Conservation (phyloP, 2,797 vertebrate genomes). For the Manis javanica region DNA sequence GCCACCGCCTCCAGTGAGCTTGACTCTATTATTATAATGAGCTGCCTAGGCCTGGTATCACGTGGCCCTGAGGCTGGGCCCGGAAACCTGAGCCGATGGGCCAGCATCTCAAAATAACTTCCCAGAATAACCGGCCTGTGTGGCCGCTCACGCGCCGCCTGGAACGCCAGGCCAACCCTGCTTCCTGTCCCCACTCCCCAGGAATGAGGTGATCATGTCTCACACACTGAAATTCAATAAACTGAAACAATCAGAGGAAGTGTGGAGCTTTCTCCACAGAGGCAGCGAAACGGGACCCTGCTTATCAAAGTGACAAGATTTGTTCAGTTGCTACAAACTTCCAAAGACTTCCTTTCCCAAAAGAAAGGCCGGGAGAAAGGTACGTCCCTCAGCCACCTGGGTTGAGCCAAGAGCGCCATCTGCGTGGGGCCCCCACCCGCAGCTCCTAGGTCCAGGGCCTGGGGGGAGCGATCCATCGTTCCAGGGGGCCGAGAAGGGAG, state of each 20-base stretch:
- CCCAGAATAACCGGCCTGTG: neutral
- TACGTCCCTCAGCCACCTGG: slow-evolving; percentile 14
- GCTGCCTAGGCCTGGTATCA: neutral
- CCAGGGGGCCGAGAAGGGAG: neutral
- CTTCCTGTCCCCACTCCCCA: slow-evolving; percentile 59
- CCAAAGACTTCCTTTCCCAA: slow-evolving; percentile 73
- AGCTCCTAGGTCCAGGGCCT: too few species aligned
- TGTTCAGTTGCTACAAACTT: slow-evolving; percentile 66
- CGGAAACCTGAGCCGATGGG: neutral
- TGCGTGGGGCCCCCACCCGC: neutral
- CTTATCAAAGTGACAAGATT: slow-evolving; percentile 70
- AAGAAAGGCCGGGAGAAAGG: slow-evolving; percentile 65
- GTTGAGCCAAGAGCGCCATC: neutral
- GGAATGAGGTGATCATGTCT: neutral
- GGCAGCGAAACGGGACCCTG: slow-evolving; percentile 26
- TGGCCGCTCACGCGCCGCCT: rapidly evolving
- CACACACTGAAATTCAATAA: slow-evolving; percentile 52
- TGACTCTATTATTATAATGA: neutral
- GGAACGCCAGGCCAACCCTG: neutral
- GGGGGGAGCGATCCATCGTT: rapidly evolving
- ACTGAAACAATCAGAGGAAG: slow-evolving; percentile 79
- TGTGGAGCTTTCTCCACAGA: slow-evolving; percentile 31
- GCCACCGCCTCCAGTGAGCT: neutral
- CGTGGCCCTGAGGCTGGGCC: neutral
- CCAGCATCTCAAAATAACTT: slow-evolving; percentile 7